These are phyloP conservation scores for Brevimyrus niger DNA, from an alignment of 2,113 vertebrate species.

Conservation along the genomic window DNA sequence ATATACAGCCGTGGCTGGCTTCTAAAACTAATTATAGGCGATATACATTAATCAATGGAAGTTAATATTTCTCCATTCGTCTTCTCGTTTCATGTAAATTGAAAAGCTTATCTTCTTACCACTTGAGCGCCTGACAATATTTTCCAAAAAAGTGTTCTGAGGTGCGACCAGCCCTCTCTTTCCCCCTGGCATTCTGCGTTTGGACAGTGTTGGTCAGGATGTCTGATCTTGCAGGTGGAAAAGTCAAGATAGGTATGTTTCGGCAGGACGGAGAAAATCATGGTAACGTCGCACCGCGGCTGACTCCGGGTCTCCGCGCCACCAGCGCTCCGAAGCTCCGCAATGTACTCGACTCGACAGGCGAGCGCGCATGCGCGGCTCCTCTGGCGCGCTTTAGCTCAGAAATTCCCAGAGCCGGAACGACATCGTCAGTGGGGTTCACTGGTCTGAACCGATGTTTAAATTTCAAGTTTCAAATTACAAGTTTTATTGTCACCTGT, in stretches of 20 bases:
- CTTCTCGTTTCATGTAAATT: background rate
- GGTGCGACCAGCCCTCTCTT: constrained; percentile 96
- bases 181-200: constrained; percentile 93
- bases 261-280: constrained; percentile 63
- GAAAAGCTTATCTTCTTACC: constrained; percentile 65
- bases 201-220: constrained; percentile 57
- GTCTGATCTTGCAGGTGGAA: constrained; percentile 47
- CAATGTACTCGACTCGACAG: constrained; percentile 23
- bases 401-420: background rate
- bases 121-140: constrained; percentile 88
- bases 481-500: background rate
- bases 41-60: background rate
- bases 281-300: constrained; percentile 62
- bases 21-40: background rate
- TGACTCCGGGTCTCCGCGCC: constrained; percentile 51
- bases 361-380: constrained; percentile 21
- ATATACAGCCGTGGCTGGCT: background rate
- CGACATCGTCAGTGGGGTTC: background rate
- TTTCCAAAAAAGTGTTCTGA: constrained; percentile 96
- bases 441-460: background rate
- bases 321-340: constrained; percentile 50
- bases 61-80: background rate
- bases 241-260: constrained; percentile 61
- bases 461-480: background rate
- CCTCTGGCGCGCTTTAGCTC: background rate